These are phyloP conservation scores for Morelia viridis DNA, from an alignment of 2,797 vertebrate species.

Conservation along the genomic window DNA sequence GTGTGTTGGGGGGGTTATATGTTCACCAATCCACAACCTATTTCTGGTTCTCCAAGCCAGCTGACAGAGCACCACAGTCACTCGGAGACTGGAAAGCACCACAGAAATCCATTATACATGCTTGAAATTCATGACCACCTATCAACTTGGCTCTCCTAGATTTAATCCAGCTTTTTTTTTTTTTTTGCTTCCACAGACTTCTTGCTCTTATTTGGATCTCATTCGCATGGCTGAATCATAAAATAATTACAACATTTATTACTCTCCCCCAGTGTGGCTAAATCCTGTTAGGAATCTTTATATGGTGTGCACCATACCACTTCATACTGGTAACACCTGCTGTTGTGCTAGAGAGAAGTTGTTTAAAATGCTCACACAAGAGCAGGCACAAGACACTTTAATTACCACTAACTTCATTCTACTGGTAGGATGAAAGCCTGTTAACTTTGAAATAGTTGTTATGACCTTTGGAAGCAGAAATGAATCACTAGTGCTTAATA, in stretches of 20 bases:
- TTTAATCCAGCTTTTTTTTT: not conserved
- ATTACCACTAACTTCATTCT: not conserved
- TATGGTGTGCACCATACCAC: not conserved
- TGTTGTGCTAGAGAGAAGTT: not conserved
- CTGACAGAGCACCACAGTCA: not conserved
- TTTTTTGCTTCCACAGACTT: not conserved
- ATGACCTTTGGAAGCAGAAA: slow-evolving; percentile 17
- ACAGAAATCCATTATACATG: not conserved
- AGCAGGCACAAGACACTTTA: slow-evolving; percentile 11
- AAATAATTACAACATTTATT: slow-evolving; percentile 18
- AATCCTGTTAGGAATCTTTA: slow-evolving; percentile 25
- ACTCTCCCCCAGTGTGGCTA: not conserved
- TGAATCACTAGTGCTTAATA: not conserved
- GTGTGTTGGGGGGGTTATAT: not conserved
- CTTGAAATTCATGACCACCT: not conserved
- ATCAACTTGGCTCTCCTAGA: not conserved
- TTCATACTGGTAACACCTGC: not conserved
- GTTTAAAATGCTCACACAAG: not conserved
- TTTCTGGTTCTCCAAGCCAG: not conserved
- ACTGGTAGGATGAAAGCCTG: not conserved
- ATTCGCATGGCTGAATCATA: slow-evolving; percentile 4
- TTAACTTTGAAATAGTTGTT: slow-evolving; percentile 10
- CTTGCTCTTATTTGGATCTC: not conserved
- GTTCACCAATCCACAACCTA: not conserved
- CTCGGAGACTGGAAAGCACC: not conserved